Conservation (phyloP, 1,140 invertebrate genomes). For the Ephestia elutella region DNA sequence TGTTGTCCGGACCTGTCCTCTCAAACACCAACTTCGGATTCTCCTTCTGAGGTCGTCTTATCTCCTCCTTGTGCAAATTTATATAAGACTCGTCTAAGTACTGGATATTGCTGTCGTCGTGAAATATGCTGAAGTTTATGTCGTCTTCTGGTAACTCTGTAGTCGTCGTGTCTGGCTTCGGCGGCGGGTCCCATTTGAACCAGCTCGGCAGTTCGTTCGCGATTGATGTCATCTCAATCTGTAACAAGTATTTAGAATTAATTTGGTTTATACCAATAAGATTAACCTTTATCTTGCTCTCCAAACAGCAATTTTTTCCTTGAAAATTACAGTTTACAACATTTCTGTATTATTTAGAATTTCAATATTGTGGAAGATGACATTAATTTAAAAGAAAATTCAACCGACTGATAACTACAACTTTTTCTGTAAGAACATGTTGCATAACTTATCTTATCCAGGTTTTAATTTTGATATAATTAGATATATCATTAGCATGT, state of each 20-base stretch:
- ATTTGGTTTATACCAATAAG: neutral
- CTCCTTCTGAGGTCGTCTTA: slow-evolving; percentile 55
- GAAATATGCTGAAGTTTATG: slow-evolving; percentile 55
- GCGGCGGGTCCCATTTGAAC: slow-evolving; percentile 66
- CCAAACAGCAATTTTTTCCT: no score
- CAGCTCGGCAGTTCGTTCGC: slow-evolving; percentile 51
- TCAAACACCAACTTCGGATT: slow-evolving; percentile 52
- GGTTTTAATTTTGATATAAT: no score
- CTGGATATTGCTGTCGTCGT: slow-evolving; percentile 60
- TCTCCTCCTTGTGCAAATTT: slow-evolving; percentile 65
- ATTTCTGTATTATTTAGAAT: no score
- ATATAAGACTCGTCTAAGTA: slow-evolving; percentile 67
- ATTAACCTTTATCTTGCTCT: no score
- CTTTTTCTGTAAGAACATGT: no score
- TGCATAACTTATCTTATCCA: no score
- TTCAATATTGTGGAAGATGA: no score
- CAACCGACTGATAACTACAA: no score
- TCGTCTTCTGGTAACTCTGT: slow-evolving; percentile 51
- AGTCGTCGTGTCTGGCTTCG: slow-evolving; percentile 55
- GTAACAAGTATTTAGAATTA: slow-evolving; percentile 12
- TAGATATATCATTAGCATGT: no score
- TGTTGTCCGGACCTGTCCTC: slow-evolving; percentile 59
- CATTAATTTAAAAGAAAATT: no score
- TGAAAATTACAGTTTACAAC: no score
- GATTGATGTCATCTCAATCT: slow-evolving; percentile 60